Evolutionary conservation across 2,888 invertebrate species (phyloP), one percentile per base, ranked within the genome.

Genomic region (Drosophila testacea): DNA sequence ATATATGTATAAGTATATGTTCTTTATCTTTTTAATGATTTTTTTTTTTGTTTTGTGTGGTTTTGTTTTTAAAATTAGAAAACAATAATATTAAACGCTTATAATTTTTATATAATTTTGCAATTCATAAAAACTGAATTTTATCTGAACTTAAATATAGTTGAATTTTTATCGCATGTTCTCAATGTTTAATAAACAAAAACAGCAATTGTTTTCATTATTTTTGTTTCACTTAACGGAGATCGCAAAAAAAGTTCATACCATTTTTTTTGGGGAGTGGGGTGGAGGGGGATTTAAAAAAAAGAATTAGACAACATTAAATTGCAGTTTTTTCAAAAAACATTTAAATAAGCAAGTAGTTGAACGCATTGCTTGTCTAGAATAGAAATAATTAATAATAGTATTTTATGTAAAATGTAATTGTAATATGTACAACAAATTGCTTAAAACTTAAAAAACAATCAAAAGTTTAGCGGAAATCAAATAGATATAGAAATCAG

Each of bases 311-410:
- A 67, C 64, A 77, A 65, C 38, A 63, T 73, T 74, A 64, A 62
- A 73, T 73, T 83, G 77, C 77, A 86, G 88, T 86, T 84, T 82
- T 89, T 90, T 84, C 86, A 88, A 83, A 89, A 88, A 90, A 89
- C 84, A 88, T 70, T 72, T 22, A 61, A 73, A 78, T 73, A 88
- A 81, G 77, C 81, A 87, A 89, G 89, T 89, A 89, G 85, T 87
- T 79, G 73, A 57, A 67, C 69, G 72, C 65, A 48, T 76, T 65
- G 77, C 79, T 78, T 79, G 68, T 76, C 62, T 79, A 77, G 52
- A 41, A 48, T 64, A 66, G 48, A 72, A 56, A 70, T 65, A 73
- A 61, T 75, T 79, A 75, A 39, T 57, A 52, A 71, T 73, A 78
- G 47, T 39, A 22, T 3, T 22, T 22, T 22, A 57, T 60, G 51